Percentiles rank a stretch among this genome's conserved stretches.
Conservation (phyloP, 2,797 vertebrate species). For the Halcyon leucocephala region DNA sequence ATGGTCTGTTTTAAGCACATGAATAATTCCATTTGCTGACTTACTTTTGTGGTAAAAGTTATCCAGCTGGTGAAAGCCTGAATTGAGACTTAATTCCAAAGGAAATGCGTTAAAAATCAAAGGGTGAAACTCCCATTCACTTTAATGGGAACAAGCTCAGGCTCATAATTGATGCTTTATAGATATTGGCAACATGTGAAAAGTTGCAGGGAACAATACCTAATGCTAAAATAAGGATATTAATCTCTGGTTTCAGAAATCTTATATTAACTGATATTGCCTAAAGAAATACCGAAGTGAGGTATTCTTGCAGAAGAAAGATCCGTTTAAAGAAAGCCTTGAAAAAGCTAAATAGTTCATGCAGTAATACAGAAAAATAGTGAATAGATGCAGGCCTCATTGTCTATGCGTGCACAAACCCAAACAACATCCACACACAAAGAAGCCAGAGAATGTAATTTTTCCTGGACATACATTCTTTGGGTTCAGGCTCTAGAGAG, state of each 20-base stretch:
- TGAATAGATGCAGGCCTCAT: background rate
- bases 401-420: background rate
- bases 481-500: background rate
- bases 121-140: background rate
- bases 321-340: background rate
- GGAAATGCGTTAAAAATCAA: conserved; percentile 4
- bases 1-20: background rate
- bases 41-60: background rate
- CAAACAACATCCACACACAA: background rate
- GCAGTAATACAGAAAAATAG: background rate
- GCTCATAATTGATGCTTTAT: background rate
- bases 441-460: background rate
- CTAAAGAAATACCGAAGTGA: background rate
- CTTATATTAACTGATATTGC: background rate
- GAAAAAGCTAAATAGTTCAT: background rate
- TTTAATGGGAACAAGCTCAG: background rate
- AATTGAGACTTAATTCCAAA: background rate
- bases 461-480: background rate
- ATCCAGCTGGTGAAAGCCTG: background rate
- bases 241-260: background rate
- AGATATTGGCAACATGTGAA: background rate
- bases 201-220: background rate
- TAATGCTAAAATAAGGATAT: background rate
- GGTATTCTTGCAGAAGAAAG: background rate
- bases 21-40: conserved; percentile 27